Base-by-base conservation (phyloP, 2,888 invertebrate species). In the Platerodrilus igneus region DNA sequence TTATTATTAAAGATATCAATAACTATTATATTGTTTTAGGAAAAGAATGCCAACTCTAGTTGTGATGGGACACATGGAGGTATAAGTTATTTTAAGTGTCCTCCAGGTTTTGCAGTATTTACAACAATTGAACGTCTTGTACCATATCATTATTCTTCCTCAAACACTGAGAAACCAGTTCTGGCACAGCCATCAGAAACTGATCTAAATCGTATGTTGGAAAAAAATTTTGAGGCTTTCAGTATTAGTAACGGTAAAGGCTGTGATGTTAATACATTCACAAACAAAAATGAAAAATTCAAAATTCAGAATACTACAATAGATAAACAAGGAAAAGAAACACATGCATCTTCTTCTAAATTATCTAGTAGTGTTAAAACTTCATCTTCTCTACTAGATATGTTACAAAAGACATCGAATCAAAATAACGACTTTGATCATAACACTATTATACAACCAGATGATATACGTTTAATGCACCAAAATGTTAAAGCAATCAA, bases 391-490 rank as follows among this genome's bases (percentile, higher is more conserved):
- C 50, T 66, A 45, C 66, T 66, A 48, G 61, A 66, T 40, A 62
- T 68, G 32, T 44, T 61, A 20, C 65, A 63, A 17, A 42, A 60
- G 3, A 49, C 50, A 18, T 51, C 62, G n/a, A 68, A 68, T 47
- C 60, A 67, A 3, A 68, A 64, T 43, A 67, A 68, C 46, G 68
- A 68, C 52, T 68, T 67, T 50, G 68, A 68, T 49, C 66, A 67
- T 40, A 68, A 68, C 40, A 58, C 61, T 2, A 60, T 68, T 3
- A 56, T 68, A 14, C 67, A 65, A 50, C 60, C 65, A 3, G 68
- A 68, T 30, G 58, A 57, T 29, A 59, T 60, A 16, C 53, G 60
- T 38, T 48, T 66, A 26, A 52, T 67, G 43, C 49, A 55, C 17
- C 56, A 58, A 17, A 28, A 31, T 4, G 33, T 47, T 14, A 60